Base-by-base conservation (phyloP, 2,113 vertebrate genomes). In the Equus przewalskii region DNA sequence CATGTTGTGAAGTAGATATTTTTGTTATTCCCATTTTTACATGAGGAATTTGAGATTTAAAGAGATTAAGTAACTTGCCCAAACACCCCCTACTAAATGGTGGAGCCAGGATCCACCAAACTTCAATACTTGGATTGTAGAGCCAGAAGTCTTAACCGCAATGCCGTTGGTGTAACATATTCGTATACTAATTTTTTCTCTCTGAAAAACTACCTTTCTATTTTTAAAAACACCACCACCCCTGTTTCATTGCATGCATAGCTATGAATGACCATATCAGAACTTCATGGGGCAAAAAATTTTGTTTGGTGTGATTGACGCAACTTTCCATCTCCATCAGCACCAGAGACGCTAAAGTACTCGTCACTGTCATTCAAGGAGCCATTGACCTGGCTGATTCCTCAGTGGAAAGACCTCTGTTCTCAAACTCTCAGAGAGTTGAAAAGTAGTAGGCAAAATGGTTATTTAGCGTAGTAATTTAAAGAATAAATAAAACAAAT, bases 31-130 rank as follows among this genome's bases (percentile, higher is more conserved):
- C 88, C 41, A 51, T 65, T 96, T 95, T 84, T 16, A 76, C 1
- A 13, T 49, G 44, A 89, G 24, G 44, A 91, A 82, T 83, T 33
- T 60, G 88, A 94, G 30, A 41, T 93, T 95, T 88, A 93, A 88
- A 58, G 82, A 82, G 21, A 85, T 65, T 70, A 30, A 87, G 9
- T 86, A 88, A 62, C 12, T 81, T 92, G 41, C 62, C 69, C 83
- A 89, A 22, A 58, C 75, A 41, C 26, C 46, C 36, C 28, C n/a
- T 62, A 24, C 15, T 87, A 67, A 51, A 21, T 79, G 18, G 21
- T 54, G 16, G 49, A 90, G 62, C 79, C 64, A 14, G 15, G 56
- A 14, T 49, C 24, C 13, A 60, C 73, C 69, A 72, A 36, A 62
- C 30, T 65, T 26, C 78, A 73, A 49, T 36, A 28, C 44, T 65